Percentiles rank a stretch among this genome's conserved stretches.
phyloP scores from a whole-genome alignment of 2,888 invertebrate genomes.

The Nebria salina region DNA sequence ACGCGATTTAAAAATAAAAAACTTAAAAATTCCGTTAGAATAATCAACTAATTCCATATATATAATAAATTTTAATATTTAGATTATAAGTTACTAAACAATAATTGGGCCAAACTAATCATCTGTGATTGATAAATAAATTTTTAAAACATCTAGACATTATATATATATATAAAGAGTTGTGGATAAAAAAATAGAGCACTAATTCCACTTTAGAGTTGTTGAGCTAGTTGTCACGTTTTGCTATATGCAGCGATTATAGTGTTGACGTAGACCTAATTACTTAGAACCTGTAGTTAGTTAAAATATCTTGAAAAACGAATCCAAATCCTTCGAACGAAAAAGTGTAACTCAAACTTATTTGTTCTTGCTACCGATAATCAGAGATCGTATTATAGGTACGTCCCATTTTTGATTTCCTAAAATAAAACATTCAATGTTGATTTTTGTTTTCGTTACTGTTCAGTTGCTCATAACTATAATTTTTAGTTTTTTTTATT shows the following conservation, averaged over 20 bases:
- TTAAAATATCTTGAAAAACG: background rate
- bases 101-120: background rate
- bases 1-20: no score
- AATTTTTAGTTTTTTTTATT: background rate
- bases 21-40: no score
- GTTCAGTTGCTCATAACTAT: slow-evolving; percentile 4
- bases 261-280: background rate
- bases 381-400: slow-evolving; percentile 63
- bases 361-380: slow-evolving; percentile 59
- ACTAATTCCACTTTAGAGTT: no score
- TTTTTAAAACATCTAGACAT: background rate
- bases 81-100: background rate
- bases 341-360: slow-evolving; percentile 43
- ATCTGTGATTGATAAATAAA: background rate
- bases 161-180: no score
- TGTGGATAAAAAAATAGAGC: no score
- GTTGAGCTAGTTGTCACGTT: background rate
- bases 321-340: background rate
- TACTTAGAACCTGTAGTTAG: background rate
- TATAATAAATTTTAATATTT: background rate
- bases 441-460: slow-evolving; percentile 14
- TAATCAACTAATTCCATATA: no score
- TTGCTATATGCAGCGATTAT: background rate
- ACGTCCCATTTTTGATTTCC: slow-evolving; percentile 53
- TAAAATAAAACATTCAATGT: slow-evolving; percentile 37